Evolutionary conservation across 2,888 invertebrate genomes (phyloP).

Genomic region (Mellilla xanthometata): DNA sequence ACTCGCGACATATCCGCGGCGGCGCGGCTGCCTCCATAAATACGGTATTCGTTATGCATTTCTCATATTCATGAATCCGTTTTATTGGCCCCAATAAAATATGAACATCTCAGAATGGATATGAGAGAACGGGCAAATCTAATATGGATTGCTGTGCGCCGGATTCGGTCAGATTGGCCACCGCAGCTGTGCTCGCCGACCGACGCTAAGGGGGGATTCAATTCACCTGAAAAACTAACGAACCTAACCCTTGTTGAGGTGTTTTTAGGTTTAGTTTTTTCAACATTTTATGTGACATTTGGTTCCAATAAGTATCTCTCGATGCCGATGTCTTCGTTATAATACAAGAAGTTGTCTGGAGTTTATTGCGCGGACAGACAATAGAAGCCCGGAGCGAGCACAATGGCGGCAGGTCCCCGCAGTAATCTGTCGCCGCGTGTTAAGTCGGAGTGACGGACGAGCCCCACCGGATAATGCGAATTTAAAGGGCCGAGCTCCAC

Average conservation of each 20-base stretch:
- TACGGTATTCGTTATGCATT: conserved; percentile 82
- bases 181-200: conserved; percentile 43
- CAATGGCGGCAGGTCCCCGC: conserved; percentile 31
- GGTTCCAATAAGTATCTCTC: background rate
- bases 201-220: conserved; percentile 14
- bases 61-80: conserved; percentile 84
- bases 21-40: conserved; percentile 78
- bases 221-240: conserved; percentile 29
- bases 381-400: conserved; percentile 27
- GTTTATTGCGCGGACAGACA: conserved; percentile 11
- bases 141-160: conserved; percentile 80
- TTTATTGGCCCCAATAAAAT: conserved; percentile 84
- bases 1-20: conserved; percentile 76
- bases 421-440: conserved; percentile 38
- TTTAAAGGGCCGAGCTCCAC: conserved; percentile 69
- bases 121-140: conserved; percentile 81
- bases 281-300: background rate
- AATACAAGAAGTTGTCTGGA: background rate
- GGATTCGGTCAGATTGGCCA: conserved; percentile 71
- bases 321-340: background rate
- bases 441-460: conserved; percentile 46
- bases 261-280: background rate
- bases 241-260: background rate
- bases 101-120: conserved; percentile 84
- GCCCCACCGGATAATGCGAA: conserved; percentile 60